Base-by-base conservation (phyloP, 2,888 invertebrate species). In the Idaea straminata region DNA sequence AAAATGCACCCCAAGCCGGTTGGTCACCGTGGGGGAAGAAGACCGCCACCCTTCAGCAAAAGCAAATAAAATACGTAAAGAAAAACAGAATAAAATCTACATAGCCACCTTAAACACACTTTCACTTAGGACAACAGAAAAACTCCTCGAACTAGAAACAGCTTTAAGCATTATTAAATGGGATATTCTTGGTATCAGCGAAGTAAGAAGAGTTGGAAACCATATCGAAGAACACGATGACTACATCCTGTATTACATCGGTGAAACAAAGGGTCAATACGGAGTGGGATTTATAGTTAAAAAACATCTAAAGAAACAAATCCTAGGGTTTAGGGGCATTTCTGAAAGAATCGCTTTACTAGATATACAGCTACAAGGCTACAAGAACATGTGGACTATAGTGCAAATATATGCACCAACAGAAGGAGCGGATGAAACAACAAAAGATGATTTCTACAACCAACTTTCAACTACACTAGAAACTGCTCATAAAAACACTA, bases 151-250 rank as follows among this genome's bases (percentile, higher is more conserved):
- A 62, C 47, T 74, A 62, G 65, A 66, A 38, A 57, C 62, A 13
- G 69, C 73, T 1, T 25, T 72, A 13, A 47, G 61, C 35, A 25
- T 36, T 15, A 61, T 75, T 16, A 69, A 73, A 57, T 73, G 73
- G 72, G 74, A 74, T 34, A 69, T 73, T 13, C 67, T 74, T 38
- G 72, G 75, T 7, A 57, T 75, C 35, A 61, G 66, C 3, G 75
- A 73, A 65, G 67, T 64, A 25, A 71, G 73, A 69, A 67, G 70
- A 69, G 61, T 63, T 61, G 72, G 72, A 3, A 64, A 72, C 59
- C 34, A 34, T 16, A 74, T 74, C 35, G 66, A 68, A 69, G 74
- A 75, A 67, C 66, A 74, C 38, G 15, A 66, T 2, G 67, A 77
- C 15, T 74, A 69, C 58, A 73, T 77, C 4, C 15, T 77, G 1